Evolutionary conservation across 2,888 invertebrate genomes (phyloP), one percentile per base, ranked within the genome.

Genomic region (Chaetoderma sp.): DNA sequence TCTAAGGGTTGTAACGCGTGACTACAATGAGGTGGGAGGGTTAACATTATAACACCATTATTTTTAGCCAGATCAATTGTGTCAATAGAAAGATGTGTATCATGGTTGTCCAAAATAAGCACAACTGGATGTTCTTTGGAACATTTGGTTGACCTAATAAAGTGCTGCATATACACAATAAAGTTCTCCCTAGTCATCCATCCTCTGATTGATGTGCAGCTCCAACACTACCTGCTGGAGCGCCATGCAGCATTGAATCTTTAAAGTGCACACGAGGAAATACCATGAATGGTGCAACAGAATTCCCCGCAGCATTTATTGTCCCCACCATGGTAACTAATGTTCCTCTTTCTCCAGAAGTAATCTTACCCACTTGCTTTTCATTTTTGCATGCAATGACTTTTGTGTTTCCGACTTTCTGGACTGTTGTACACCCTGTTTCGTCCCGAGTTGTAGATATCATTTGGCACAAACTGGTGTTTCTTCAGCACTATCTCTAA

Each of bases 21-120:
- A 21, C 61, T 61, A 6, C 58, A 57, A 42, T 70, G 68, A 3
- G 71, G 69, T 25, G 72, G 72, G 3, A 72, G 30, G 13, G 68
- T 71, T 44, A 68, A 44, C 47, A 71, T 18, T 5, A 64, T 60
- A 18, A 71, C 45, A 13, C 72, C 72, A 60, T 72, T 65, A 25
- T n/a, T 33, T 23, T 36, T 60, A 27, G 58, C 59, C 16, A 32
- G 23, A 30, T 72, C 67, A 36, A 67, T 47, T 13, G 42, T 56
- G n/a, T 39, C 23, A 1, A 67, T n/a, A 32, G 65, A 67, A 23
- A 67, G 33, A 32, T 67, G 67, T 16, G 57, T 50, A 18, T 65
- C 65, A 42, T 65, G 62, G 42, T 65, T 65, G 55, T 65, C 55
- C 55, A 65, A n/a, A 13, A 55, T 42, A 6, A 65, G 27, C n/a